Evolutionary conservation across 2,797 vertebrate genomes (phyloP).

Genomic region (Fistularia tabacaria): DNA sequence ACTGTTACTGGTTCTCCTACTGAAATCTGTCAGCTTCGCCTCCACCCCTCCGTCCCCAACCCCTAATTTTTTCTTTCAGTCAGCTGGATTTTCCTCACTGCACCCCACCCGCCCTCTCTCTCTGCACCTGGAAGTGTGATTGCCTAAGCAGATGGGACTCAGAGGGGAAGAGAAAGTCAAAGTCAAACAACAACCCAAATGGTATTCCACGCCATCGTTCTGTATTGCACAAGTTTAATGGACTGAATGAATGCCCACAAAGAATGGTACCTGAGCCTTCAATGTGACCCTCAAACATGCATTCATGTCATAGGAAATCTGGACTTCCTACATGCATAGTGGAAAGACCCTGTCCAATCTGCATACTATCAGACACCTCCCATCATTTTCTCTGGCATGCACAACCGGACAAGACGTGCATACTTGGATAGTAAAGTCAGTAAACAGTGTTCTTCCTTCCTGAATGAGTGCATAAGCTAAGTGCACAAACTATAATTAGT

Average conservation of each 20-base stretch:
- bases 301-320: slow-evolving; percentile 14
- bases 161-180: slow-evolving; percentile 53
- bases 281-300: slow-evolving; percentile 14
- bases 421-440: slow-evolving; percentile 58
- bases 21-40: slow-evolving; percentile 35
- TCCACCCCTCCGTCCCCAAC: slow-evolving; percentile 23
- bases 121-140: slow-evolving; percentile 67
- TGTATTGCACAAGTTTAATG: slow-evolving; percentile 23
- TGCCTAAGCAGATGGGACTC: slow-evolving; percentile 70
- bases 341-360: slow-evolving; percentile 29
- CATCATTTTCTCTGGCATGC: slow-evolving; percentile 47
- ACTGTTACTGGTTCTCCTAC: slow-evolving; percentile 5
- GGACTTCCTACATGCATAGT: neutral
- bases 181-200: slow-evolving; percentile 63
- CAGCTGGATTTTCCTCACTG: slow-evolving; percentile 49
- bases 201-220: slow-evolving; percentile 44
- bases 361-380: slow-evolving; percentile 52
- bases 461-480: slow-evolving; percentile 37
- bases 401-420: slow-evolving; percentile 47
- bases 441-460: slow-evolving; percentile 68
- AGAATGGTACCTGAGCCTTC: slow-evolving; percentile 9
- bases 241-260: slow-evolving; percentile 53
- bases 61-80: slow-evolving; percentile 35
- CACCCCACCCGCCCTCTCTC: slow-evolving; percentile 27
- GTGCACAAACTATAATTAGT: slow-evolving; percentile 57